These are phyloP conservation scores for Crotophaga sulcirostris DNA, from an alignment of 2,113 vertebrate genomes.

Conservation along the genomic window DNA sequence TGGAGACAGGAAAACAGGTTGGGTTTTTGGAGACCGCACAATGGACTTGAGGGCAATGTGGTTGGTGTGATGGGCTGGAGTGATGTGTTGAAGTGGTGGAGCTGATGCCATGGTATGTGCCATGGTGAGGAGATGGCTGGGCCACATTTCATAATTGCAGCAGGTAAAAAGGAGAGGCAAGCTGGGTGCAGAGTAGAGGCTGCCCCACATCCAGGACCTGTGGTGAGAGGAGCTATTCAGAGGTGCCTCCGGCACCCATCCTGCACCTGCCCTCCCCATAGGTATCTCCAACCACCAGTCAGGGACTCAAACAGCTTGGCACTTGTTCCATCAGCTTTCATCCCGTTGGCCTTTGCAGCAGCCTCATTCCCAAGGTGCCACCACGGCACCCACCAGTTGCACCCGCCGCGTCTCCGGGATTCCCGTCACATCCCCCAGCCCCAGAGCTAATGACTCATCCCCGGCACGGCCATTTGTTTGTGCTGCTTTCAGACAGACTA, in stretches of 20 bases:
- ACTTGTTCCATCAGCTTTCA: accelerated
- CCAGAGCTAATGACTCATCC: conserved; percentile 65
- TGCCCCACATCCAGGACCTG: accelerated
- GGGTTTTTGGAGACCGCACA: neutral
- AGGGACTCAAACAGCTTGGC: neutral
- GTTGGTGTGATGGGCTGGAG: neutral
- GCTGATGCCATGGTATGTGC: accelerated
- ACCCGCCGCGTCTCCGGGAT: neutral
- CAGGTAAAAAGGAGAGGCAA: neutral
- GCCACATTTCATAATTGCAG: accelerated
- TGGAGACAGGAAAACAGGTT: no score
- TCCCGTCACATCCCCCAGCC: conserved; percentile 15
- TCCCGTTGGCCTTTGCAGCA: accelerated
- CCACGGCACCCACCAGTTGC: neutral
- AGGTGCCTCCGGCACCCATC: neutral
- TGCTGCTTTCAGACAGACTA: conserved; percentile 75
- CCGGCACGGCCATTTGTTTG: conserved; percentile 73
- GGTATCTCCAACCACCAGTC: accelerated
- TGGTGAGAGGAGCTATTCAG: accelerated
- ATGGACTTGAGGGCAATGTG: neutral
- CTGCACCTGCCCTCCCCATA: accelerated
- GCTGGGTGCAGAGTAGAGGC: neutral
- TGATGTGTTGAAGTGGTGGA: neutral
- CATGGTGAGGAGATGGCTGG: accelerated
- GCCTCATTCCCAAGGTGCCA: neutral